phyloP scores from a whole-genome alignment of 2,888 invertebrate species.

The Platycnemis pennipes region DNA sequence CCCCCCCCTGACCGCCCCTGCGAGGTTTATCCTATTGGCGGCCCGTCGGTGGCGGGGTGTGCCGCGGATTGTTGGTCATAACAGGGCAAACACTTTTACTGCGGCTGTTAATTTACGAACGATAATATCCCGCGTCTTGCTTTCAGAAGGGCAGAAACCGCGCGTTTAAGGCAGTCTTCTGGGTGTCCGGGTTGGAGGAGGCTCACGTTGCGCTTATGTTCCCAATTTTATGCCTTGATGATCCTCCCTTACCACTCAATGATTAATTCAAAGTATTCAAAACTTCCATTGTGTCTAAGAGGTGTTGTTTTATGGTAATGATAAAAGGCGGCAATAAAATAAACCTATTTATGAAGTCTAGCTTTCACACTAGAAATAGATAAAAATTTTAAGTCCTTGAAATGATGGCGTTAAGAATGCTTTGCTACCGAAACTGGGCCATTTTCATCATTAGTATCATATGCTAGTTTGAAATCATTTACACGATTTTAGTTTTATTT shows the following conservation, averaged over 20 bases:
- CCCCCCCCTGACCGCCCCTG: background rate
- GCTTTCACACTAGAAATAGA: background rate
- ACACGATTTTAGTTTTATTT: background rate
- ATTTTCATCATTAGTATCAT: background rate
- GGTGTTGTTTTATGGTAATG: background rate
- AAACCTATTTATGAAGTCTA: slow-evolving; percentile 28
- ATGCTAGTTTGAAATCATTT: background rate
- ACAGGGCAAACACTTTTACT: slow-evolving; percentile 68
- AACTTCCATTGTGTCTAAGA: background rate
- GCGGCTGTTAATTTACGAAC: slow-evolving; percentile 67
- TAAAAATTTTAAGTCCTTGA: background rate
- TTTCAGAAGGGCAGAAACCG: slow-evolving; percentile 56
- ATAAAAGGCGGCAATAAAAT: slow-evolving; percentile 13
- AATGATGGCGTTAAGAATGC: background rate
- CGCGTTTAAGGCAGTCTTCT: slow-evolving; percentile 55
- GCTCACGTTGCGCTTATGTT: slow-evolving; percentile 28
- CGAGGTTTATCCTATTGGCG: slow-evolving; percentile 60
- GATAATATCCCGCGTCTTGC: slow-evolving; percentile 62
- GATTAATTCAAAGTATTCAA: slow-evolving; percentile 33
- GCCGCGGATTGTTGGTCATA: slow-evolving; percentile 64
- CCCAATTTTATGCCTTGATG: slow-evolving; percentile 40
- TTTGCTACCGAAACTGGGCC: background rate
- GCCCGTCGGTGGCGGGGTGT: slow-evolving; percentile 50
- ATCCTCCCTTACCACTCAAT: slow-evolving; percentile 21
- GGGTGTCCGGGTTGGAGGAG: slow-evolving; percentile 15